Base-by-base conservation (phyloP, 2,113 vertebrate species). In the Heterotilapia buettikoferi region DNA sequence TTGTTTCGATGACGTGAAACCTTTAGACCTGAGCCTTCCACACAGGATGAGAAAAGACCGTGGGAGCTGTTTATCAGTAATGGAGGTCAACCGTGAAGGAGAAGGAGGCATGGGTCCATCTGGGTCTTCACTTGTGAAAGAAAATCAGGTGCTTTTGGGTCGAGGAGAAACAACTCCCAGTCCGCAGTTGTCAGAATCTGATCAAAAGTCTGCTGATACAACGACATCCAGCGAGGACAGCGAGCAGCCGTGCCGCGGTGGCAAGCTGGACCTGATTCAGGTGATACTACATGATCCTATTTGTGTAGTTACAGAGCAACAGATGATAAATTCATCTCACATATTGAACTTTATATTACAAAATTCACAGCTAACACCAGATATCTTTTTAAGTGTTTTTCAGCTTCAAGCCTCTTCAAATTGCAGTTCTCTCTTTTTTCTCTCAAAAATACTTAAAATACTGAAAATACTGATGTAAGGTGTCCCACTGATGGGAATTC, bases 11-110 rank as follows among this genome's bases (percentile, higher is more conserved):
- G 86, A 94, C 9, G 1, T 26, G 29, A 86, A 91, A 40, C 92
- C 96, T 4, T 12, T 97, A 36, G 96, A 97, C 83, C 91, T 97
- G 79, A 96, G 96, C 71, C 76, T 97, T 68, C 93, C 95, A 1
- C 80, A 73, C 5, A 95, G 93, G 91, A 61, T 43, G 59, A 94
- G 95, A 59, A 87, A 47, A 47, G 50, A 82, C 38, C 79, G 0
- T 0, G 0, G 71, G 0, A 31, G 71, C 16, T 10, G 80, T 83
- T 26, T 24, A 26, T 43, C 84, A 13, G 68, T 9, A 18, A 71
- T 33, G 43, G 40, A 47, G 13, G 7, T 21, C 78, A 50, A 59
- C 2, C 13, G 5, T n/a, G 53, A 16, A 26, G 7, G 6, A 9
- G 16, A n/a, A 31, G 24, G 66, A 53, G 40, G 9, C 10, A 9